These are phyloP conservation scores for Isotomurus palustris DNA, from an alignment of 2,888 invertebrate species.

Conservation along the genomic window DNA sequence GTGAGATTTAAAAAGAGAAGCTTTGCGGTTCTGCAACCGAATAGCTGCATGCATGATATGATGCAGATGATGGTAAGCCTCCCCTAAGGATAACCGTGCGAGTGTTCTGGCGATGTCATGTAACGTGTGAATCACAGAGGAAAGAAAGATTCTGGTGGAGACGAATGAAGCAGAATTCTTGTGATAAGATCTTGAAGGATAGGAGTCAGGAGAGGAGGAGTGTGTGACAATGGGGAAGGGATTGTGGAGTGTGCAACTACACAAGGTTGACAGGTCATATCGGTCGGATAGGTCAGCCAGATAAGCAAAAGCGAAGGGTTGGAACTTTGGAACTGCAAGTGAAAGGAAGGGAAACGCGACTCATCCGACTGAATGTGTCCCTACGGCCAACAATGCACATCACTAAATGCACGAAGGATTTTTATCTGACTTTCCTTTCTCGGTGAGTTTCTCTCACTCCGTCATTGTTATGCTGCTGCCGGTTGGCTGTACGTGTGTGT, in stretches of 20 bases:
- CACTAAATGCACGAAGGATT: constrained; percentile 12
- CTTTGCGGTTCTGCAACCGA: too few relatives aligned
- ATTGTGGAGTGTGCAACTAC: constrained; percentile 5
- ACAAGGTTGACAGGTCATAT: constrained; percentile 18
- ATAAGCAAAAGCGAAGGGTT: constrained; percentile 12
- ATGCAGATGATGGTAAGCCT: too few relatives aligned
- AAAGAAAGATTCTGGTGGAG: constrained; percentile 14
- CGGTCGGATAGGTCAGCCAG: constrained; percentile 17
- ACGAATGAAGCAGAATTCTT: too few relatives aligned
- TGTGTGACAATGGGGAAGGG: neutral
- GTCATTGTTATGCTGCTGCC: constrained; percentile 10
- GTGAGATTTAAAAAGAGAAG: too few relatives aligned
- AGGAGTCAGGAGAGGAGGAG: constrained; percentile 1
- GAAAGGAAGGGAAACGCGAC: constrained; percentile 5
- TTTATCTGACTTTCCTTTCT: constrained; percentile 20
- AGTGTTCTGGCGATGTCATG: too few relatives aligned
- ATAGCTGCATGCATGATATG: too few relatives aligned
- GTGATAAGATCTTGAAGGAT: constrained; percentile 3
- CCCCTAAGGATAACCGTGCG: too few relatives aligned
- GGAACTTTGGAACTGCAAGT: constrained; percentile 4
- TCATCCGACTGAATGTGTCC: constrained; percentile 14
- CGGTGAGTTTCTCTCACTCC: constrained; percentile 16
- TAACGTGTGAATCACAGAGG: too few relatives aligned
- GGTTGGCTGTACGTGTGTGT: neutral
- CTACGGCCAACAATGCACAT: constrained; percentile 14